Evolutionary conservation across 2,888 invertebrate species (phyloP).

Genomic region (Cheilosia vulpina): DNA sequence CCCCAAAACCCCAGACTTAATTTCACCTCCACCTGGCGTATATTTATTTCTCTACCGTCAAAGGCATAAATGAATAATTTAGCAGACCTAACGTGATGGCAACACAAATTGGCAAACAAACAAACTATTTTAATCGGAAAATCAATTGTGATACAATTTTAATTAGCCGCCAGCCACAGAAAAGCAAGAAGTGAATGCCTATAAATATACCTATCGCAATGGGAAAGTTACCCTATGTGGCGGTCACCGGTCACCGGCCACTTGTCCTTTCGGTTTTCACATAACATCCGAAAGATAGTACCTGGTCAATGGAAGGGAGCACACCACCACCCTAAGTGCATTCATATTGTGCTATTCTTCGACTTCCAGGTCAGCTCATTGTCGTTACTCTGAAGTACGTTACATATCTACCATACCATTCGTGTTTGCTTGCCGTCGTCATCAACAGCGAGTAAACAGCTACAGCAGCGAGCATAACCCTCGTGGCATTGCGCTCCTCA

Average conservation of each 20-base stretch:
- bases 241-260: slow-evolving; percentile 3
- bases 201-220: slow-evolving; percentile 8
- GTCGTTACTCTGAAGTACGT: slow-evolving; percentile 28
- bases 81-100: background rate
- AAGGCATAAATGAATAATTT: slow-evolving; percentile 18
- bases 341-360: slow-evolving; percentile 24
- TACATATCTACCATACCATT: background rate
- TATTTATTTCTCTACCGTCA: background rate
- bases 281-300: background rate
- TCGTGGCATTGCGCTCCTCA: slow-evolving; percentile 30
- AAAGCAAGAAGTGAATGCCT: background rate
- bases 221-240: background rate
- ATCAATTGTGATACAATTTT: slow-evolving; percentile 53
- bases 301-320: background rate
- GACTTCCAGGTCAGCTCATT: slow-evolving; percentile 42
- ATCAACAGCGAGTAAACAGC: slow-evolving; percentile 3
- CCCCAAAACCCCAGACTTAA: slow-evolving; percentile 17
- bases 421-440: background rate
- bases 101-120: slow-evolving; percentile 32
- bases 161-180: slow-evolving; percentile 37
- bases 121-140: slow-evolving; percentile 48
- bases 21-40: background rate
- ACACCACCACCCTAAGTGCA: slow-evolving; percentile 15
- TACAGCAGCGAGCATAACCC: background rate
- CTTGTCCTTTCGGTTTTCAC: too few relatives aligned